phyloP scores from a whole-genome alignment of 2,797 vertebrate species.

The Anableps anableps region DNA sequence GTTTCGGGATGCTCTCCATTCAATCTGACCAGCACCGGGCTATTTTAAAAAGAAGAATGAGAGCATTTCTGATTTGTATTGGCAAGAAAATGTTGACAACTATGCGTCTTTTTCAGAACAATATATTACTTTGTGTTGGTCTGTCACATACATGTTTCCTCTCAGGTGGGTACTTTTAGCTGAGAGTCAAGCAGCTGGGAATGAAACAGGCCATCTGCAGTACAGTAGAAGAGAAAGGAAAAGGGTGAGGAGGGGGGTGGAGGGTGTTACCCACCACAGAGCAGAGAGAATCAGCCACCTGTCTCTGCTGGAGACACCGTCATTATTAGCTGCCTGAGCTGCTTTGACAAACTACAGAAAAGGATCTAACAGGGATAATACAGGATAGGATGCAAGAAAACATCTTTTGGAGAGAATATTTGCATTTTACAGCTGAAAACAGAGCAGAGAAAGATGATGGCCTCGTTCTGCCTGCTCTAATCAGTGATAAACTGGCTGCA shows the following conservation, averaged over 20 bases:
- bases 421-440: slow-evolving; percentile 11
- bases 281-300: slow-evolving; percentile 61
- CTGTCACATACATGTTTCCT: slow-evolving; percentile 8
- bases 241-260: background rate
- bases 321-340: slow-evolving; percentile 64
- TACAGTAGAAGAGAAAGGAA: slow-evolving; percentile 15
- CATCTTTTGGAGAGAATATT: background rate
- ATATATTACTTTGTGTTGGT: background rate
- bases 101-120: background rate
- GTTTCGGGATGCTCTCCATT: background rate
- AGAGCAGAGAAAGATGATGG: slow-evolving; percentile 26
- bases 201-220: slow-evolving; percentile 43
- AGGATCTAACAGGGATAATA: no score
- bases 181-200: slow-evolving; percentile 17
- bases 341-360: slow-evolving; percentile 46
- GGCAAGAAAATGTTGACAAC: background rate
- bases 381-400: background rate
- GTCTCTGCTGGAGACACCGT: slow-evolving; percentile 56
- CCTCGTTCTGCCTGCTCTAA: slow-evolving; percentile 70
- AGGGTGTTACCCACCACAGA: background rate
- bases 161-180: slow-evolving; percentile 24
- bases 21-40: background rate
- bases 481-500: slow-evolving; percentile 31
- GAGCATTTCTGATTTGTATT: background rate
- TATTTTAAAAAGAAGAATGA: background rate